Evolutionary conservation across 2,797 vertebrate genomes (phyloP), one percentile per base, ranked within the genome.

Genomic region (Myoxocephalus aenaeus): DNA sequence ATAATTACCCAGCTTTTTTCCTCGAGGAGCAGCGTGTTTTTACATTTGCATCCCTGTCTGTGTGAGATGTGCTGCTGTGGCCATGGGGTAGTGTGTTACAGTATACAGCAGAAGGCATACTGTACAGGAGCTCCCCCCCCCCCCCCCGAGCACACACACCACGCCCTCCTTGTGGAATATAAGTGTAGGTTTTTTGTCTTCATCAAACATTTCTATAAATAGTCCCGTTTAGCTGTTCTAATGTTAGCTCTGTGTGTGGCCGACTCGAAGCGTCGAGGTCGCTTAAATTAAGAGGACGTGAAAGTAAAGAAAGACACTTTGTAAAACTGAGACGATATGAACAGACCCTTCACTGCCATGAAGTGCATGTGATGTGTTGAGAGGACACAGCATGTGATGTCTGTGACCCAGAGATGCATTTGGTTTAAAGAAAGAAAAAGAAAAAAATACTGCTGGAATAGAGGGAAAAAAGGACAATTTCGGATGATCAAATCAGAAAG

Each of bases 71-170:
- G 59, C 70, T 38, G 66, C 53, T 77, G 58, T 72, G 74, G 59
- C 61, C 42, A 32, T 75, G 63, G 79, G 66, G 74, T 76, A 86
- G 69, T 90, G 69, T 86, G 77, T 89, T 83, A 82, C 77, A 82
- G 87, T 87, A 79, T 88, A 81, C 85, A 88, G 84, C 80, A 91
- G 87, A 80, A 90, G 87, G 88, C 84, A 88, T 73, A 46, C 62
- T 46, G 62, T 64, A 66, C 76, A 81, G 79, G 73, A 87, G 81
- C 83, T 71, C 73, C 76, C 75, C 70, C 82, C 76, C 68, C 32
- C 54, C 54, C 27, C 54, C 14, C 22, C 3, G 5, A 40, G 79
- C 57, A 53, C 70, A 71, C 68, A 71, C 71, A 75, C 75, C 67
- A 74, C 68, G 10, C 73, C 77, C 50, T 81, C 48, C 54, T 61